Conservation (phyloP, 2,113 vertebrate species). For the Eidolon helvum region DNA sequence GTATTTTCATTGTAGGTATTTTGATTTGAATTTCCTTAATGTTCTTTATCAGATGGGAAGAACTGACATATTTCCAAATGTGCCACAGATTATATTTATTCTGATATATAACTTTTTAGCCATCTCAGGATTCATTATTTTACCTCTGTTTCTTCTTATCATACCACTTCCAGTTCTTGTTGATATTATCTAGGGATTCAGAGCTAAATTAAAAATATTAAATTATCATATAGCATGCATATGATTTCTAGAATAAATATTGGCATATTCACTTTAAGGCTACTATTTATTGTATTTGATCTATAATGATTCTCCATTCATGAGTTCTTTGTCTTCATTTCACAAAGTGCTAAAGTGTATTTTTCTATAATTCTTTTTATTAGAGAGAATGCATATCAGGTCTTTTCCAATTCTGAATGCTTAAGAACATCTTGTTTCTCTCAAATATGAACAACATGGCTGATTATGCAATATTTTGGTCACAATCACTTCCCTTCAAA, state of each 20-base stretch:
- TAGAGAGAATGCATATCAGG: not conserved
- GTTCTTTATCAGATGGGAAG: not conserved
- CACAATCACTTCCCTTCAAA: not conserved
- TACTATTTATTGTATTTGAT: not conserved
- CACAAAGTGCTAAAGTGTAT: not conserved
- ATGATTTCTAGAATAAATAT: constrained; percentile 21
- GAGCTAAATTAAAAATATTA: not conserved
- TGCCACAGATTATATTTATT: not conserved
- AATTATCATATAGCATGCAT: not conserved
- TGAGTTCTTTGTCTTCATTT: not conserved
- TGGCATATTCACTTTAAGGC: not conserved
- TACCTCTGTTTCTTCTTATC: not conserved
- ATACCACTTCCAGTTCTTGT: not conserved
- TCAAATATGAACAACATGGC: not conserved
- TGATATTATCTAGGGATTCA: not conserved
- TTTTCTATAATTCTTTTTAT: not conserved
- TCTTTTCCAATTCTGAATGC: not conserved
- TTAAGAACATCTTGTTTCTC: not conserved
- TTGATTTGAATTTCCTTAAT: not conserved
- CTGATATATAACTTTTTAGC: not conserved
- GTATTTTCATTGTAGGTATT: not conserved
- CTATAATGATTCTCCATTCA: not conserved
- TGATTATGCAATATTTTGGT: not conserved
- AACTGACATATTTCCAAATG: not conserved
- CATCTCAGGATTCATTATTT: not conserved